Percentiles rank a stretch among this genome's conserved stretches.
These are phyloP conservation scores for Spheniscus humboldti DNA, from an alignment of 2,797 vertebrate genomes.

Conservation along the genomic window DNA sequence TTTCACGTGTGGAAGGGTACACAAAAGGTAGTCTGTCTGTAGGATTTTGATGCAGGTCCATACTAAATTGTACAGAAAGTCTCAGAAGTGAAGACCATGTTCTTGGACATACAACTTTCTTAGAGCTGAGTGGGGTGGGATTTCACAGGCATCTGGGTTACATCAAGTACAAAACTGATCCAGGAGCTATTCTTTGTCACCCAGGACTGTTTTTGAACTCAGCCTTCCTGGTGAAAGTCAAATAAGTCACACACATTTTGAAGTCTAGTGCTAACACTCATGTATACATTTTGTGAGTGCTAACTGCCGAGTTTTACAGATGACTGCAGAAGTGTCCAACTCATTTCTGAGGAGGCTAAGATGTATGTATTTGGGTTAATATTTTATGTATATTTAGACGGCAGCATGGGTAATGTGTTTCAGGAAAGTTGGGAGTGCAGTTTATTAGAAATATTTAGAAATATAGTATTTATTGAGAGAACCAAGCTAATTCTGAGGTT, in stretches of 20 bases:
- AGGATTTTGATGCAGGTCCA: background rate
- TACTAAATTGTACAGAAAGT: background rate
- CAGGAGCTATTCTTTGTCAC: background rate
- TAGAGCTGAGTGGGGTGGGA: background rate
- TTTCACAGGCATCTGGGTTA: background rate
- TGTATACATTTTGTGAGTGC: background rate
- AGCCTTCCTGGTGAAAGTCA: background rate
- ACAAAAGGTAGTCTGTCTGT: background rate
- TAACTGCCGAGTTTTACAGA: background rate
- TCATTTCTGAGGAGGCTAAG: background rate
- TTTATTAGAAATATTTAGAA: background rate
- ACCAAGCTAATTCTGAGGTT: background rate
- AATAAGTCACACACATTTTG: background rate
- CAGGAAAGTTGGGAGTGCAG: rapidly evolving
- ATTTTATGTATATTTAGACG: background rate
- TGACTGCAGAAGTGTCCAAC: background rate
- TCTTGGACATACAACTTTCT: background rate
- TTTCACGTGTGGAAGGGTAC: rapidly evolving
- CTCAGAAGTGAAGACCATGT: background rate
- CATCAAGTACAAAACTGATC: background rate
- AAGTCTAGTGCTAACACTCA: background rate
- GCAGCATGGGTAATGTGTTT: background rate
- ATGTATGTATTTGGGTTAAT: background rate
- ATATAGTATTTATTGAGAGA: background rate
- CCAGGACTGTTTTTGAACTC: background rate